Percentiles rank a stretch among this genome's conserved stretches.
Conservation (phyloP, 2,797 vertebrate species). For the Alcedo atthis region DNA sequence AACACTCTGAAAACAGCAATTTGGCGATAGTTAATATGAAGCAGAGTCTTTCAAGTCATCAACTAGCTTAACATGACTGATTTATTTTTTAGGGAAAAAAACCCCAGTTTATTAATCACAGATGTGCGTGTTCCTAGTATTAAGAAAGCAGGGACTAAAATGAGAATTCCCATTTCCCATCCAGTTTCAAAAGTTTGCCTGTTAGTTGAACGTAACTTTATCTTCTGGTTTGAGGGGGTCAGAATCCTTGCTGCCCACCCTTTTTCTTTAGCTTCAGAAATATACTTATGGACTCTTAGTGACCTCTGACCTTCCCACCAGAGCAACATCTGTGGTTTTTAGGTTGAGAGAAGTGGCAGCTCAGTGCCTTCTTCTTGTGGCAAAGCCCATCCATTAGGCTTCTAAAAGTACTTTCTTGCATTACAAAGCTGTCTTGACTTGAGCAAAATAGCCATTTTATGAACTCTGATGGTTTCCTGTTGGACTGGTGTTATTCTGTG, state of each 20-base stretch:
- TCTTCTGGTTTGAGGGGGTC: conserved; percentile 28
- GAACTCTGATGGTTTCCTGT: not conserved
- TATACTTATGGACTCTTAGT: conserved; percentile 55
- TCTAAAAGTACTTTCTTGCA: not conserved
- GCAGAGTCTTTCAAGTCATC: conserved; percentile 48
- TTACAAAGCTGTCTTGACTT: not conserved
- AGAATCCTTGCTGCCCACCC: not conserved
- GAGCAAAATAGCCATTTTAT: not conserved
- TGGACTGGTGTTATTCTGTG: not conserved
- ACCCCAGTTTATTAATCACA: conserved; percentile 69
- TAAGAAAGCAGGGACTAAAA: conserved; percentile 52
- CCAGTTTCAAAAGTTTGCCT: conserved; percentile 1
- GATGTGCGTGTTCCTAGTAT: conserved; percentile 67
- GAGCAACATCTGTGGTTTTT: conserved; percentile 43
- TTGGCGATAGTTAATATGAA: conserved; percentile 58
- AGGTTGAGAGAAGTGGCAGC: conserved; percentile 1
- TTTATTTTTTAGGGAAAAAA: conserved; percentile 51
- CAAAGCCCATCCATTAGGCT: not conserved
- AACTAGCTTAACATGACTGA: conserved; percentile 56
- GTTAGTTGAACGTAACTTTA: conserved; percentile 19
- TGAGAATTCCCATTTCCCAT: conserved; percentile 41
- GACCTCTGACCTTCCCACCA: conserved; percentile 57
- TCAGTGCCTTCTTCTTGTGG: not conserved
- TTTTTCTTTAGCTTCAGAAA: conserved; percentile 9
- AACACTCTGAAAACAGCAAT: not conserved